Conservation (phyloP, 2,113 vertebrate genomes). For the Neotoma lepida region DNA sequence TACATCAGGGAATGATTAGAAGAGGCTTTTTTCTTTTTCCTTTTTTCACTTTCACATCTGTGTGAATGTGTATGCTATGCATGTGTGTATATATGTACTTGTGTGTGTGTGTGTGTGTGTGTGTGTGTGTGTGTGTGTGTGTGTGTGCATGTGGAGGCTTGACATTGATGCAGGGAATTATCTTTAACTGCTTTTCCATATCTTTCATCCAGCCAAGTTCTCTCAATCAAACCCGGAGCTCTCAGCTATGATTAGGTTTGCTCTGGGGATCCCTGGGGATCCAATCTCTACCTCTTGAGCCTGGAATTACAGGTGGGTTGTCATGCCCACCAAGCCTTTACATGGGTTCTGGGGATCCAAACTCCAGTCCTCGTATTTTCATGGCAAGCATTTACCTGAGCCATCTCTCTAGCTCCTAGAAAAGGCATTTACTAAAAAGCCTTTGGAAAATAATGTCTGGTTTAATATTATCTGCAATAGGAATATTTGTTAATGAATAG, state of each 20-base stretch:
- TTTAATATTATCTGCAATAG: neutral
- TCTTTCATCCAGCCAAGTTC: neutral
- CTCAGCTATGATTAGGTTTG: neutral
- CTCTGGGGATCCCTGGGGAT: neutral
- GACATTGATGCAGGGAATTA: too few relatives aligned
- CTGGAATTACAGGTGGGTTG: neutral
- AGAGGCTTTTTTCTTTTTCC: neutral
- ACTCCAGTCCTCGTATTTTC: neutral
- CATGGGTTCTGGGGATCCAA: neutral
- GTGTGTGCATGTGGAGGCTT: neutral
- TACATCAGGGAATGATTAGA: neutral
- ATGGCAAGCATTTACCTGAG: neutral
- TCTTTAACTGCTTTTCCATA: neutral
- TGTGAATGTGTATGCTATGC: neutral
- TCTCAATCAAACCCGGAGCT: neutral
- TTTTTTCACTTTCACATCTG: neutral
- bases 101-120: neutral
- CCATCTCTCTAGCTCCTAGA: neutral
- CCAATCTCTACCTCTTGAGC: too few relatives aligned
- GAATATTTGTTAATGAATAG: neutral
- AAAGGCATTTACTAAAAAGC: neutral
- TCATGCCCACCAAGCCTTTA: neutral
- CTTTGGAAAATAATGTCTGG: slow-evolving; percentile 32
- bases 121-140: neutral
- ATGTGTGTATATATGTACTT: neutral